These are phyloP conservation scores for Scaptomyza tumidula DNA, from an alignment of 2,888 invertebrate species.

Conservation along the genomic window DNA sequence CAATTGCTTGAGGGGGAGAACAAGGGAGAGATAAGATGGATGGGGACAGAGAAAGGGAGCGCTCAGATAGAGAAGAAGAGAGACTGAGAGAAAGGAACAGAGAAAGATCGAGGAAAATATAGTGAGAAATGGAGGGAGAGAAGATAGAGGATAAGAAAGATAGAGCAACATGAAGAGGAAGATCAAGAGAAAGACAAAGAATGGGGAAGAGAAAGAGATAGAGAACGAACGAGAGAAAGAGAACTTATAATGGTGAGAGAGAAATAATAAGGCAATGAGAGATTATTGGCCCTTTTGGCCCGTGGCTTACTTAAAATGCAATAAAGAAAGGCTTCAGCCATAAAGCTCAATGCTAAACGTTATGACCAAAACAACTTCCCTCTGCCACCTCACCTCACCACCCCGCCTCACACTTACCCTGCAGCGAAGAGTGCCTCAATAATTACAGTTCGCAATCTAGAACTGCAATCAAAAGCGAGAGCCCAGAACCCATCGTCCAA, in stretches of 20 bases:
- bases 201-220: too few relatives aligned
- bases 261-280: background rate
- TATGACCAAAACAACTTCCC: slow-evolving; percentile 9
- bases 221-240: too few relatives aligned
- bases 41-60: too few relatives aligned
- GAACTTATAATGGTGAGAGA: too few relatives aligned
- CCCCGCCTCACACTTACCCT: background rate
- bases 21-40: too few relatives aligned
- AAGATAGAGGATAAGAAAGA: background rate
- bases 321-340: slow-evolving; percentile 48
- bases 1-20: too few relatives aligned
- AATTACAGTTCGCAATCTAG: slow-evolving; percentile 64
- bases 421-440: slow-evolving; percentile 31
- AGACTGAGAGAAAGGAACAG: background rate
- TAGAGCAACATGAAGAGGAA: too few relatives aligned
- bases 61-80: too few relatives aligned
- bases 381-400: background rate
- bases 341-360: slow-evolving; percentile 55
- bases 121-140: background rate
- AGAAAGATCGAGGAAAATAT: background rate
- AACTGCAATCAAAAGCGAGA: slow-evolving; percentile 30
- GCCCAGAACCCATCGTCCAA: background rate
- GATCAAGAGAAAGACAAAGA: too few relatives aligned
- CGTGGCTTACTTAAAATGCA: slow-evolving; percentile 48
- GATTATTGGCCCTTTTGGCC: slow-evolving; percentile 1